phyloP scores from a whole-genome alignment of 1,140 invertebrate genomes.

The Aphaenogaster floridana region DNA sequence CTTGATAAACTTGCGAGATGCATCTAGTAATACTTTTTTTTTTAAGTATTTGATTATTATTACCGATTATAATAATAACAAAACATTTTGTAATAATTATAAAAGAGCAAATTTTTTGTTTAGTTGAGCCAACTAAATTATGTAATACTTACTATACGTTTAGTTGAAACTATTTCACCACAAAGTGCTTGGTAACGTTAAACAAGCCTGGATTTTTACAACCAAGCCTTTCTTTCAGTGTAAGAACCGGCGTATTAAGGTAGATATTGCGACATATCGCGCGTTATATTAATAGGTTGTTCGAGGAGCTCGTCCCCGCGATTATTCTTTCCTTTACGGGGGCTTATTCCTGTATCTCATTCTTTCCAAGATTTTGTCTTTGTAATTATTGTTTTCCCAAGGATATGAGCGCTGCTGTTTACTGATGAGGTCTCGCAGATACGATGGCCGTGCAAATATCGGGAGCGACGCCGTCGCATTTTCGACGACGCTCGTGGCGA shows the following conservation, averaged over 20 bases:
- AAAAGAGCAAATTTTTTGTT: no score
- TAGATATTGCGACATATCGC: background rate
- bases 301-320: background rate
- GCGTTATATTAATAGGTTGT: background rate
- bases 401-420: constrained; percentile 22
- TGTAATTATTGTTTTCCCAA: constrained; percentile 12
- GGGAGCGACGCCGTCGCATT: constrained; percentile 46
- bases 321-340: background rate
- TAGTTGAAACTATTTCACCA: no score
- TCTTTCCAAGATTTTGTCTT: background rate
- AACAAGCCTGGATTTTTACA: no score
- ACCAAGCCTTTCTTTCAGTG: no score
- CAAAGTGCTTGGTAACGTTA: no score
- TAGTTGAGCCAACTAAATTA: no score
- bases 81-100: no score
- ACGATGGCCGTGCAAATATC: constrained; percentile 33
- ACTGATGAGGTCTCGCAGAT: constrained; percentile 31
- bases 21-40: no score
- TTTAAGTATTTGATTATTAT: no score
- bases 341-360: background rate
- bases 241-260: background rate
- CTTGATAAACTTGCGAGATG: no score
- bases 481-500: constrained; percentile 51
- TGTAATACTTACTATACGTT: no score
- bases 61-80: no score